Evolutionary conservation across 2,888 invertebrate species (phyloP).

Genomic region (Tyria jacobaeae): DNA sequence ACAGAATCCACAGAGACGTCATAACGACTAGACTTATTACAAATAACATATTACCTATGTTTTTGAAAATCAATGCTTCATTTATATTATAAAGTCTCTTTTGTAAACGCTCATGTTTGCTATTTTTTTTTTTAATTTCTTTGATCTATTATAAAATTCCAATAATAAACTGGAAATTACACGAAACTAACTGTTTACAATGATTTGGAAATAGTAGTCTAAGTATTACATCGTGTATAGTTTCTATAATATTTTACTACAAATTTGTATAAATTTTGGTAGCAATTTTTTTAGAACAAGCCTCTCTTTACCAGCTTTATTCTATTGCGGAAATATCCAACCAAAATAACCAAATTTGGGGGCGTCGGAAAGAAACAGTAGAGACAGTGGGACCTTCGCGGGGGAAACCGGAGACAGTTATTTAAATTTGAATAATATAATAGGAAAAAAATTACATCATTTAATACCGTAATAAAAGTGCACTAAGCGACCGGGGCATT

Average conservation of each 20-base stretch:
- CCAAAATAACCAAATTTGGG: constrained; percentile 82
- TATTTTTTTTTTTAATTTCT: constrained; percentile 20
- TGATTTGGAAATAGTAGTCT: constrained; percentile 9
- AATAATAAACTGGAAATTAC: constrained; percentile 13
- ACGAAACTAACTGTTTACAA: constrained; percentile 11
- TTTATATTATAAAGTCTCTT: constrained; percentile 14
- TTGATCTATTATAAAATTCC: constrained; percentile 23
- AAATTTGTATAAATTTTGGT: not conserved
- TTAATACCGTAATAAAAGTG: constrained; percentile 88
- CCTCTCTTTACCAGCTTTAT: constrained; percentile 58
- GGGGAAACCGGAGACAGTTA: constrained; percentile 87
- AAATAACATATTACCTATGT: constrained; percentile 15
- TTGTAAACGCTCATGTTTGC: constrained; percentile 16
- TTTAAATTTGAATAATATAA: constrained; percentile 88
- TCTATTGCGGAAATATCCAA: constrained; percentile 73
- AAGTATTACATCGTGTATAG: not conserved
- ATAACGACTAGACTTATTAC: constrained; percentile 10
- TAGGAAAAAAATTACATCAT: constrained; percentile 88
- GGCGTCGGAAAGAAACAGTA: constrained; percentile 81
- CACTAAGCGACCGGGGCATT: constrained; percentile 86
- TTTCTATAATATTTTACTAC: too few relatives aligned
- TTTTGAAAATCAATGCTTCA: too few relatives aligned
- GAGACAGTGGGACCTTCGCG: constrained; percentile 75
- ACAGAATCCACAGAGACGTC: constrained; percentile 58
- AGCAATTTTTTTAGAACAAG: not conserved